These are phyloP conservation scores for Tenthredo notha DNA, from an alignment of 2,888 invertebrate species.

Conservation along the genomic window DNA sequence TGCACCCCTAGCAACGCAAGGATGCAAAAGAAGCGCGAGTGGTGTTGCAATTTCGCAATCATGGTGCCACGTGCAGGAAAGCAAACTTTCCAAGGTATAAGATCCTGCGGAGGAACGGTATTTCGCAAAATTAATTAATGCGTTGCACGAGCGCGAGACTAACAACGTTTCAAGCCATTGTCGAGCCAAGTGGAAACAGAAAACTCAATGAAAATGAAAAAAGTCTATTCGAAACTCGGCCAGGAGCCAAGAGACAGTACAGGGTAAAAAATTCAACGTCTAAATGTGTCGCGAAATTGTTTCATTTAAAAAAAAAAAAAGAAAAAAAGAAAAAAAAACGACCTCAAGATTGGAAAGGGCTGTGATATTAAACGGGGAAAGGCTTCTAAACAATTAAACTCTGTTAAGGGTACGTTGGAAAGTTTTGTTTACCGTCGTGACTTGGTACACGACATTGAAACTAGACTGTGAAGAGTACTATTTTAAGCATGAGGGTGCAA, in stretches of 20 bases:
- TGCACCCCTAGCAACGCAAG: neutral
- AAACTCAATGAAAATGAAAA: neutral
- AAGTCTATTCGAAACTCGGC: conserved; percentile 7
- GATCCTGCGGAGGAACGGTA: conserved; percentile 5
- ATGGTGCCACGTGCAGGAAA: conserved; percentile 26
- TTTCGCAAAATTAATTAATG: conserved; percentile 39
- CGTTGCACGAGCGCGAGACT: neutral
- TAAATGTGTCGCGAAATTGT: neutral
- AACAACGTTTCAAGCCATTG: neutral
- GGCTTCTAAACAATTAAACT: neutral
- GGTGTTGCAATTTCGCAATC: conserved; percentile 32
- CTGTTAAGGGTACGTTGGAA: neutral
- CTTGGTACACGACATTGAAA: neutral
- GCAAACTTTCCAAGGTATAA: conserved; percentile 8
- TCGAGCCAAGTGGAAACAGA: neutral
- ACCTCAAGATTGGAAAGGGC: neutral
- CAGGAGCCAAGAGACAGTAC: neutral
- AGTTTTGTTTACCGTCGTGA: neutral
- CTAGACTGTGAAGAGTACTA: neutral
- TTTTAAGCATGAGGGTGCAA: neutral
- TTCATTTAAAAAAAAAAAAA: neutral
- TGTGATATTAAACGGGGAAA: neutral
- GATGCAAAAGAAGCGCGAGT: neutral
- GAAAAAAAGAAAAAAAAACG: neutral
- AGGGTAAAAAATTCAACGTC: no score